These are phyloP conservation scores for Xenus cinereus DNA, from an alignment of 2,113 vertebrate genomes.

Conservation along the genomic window DNA sequence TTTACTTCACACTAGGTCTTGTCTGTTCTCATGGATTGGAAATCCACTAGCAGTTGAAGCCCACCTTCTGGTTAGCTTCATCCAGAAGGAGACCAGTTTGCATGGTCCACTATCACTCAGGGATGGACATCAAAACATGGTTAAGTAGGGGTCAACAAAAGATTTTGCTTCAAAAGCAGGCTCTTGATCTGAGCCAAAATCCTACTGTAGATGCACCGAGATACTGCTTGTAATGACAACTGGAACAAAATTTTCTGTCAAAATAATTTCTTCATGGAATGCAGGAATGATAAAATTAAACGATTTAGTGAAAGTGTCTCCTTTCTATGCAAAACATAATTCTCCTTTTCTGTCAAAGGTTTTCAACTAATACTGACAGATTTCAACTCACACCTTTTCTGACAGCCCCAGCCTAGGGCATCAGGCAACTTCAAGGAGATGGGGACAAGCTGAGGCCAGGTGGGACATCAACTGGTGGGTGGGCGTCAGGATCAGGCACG, in stretches of 20 bases:
- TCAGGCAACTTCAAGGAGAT: background rate
- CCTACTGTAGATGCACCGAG: background rate
- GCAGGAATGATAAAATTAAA: background rate
- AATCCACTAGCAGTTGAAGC: background rate
- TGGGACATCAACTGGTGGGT: rapidly evolving
- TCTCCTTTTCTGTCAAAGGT: background rate
- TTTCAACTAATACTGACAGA: background rate
- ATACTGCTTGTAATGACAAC: background rate
- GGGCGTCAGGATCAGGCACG: no score
- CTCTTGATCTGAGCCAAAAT: background rate
- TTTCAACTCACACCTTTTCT: background rate
- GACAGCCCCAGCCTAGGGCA: background rate
- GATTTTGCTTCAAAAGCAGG: background rate
- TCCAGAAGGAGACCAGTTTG: background rate
- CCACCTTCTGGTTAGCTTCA: background rate
- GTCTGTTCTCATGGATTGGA: background rate
- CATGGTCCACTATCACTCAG: background rate
- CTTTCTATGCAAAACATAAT: background rate
- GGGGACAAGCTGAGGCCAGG: background rate
- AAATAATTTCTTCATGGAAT: background rate
- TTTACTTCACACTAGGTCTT: background rate
- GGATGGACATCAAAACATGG: background rate
- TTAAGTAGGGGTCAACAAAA: background rate
- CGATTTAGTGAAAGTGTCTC: rapidly evolving
- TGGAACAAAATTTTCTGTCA: background rate